phyloP scores from a whole-genome alignment of 2,797 vertebrate species.

The Lepilemur septentrionalis region DNA sequence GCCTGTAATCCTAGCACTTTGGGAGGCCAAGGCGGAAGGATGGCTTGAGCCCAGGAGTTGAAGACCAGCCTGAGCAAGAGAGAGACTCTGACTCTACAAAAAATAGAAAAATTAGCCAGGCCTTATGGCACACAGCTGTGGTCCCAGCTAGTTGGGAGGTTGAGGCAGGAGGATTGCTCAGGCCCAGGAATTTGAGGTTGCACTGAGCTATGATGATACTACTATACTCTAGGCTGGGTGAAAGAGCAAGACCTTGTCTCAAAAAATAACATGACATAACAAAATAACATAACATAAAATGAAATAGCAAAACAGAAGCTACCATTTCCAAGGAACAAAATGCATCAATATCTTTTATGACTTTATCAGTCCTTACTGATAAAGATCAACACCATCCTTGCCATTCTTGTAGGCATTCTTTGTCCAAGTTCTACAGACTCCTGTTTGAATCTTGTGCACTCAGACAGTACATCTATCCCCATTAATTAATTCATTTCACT shows the following conservation, averaged over 20 bases:
- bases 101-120: neutral
- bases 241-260: neutral
- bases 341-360: neutral
- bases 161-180: neutral
- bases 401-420: neutral
- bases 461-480: neutral
- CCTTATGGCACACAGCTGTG: neutral
- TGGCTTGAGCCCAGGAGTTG: neutral
- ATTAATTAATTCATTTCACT: neutral
- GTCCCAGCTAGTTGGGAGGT: neutral
- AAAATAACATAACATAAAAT: too few relatives aligned
- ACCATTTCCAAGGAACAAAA: neutral
- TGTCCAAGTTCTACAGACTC: neutral
- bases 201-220: neutral
- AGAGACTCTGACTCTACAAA: neutral
- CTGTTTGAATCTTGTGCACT: neutral
- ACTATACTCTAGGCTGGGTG: neutral
- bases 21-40: neutral
- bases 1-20: neutral
- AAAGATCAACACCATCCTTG: neutral
- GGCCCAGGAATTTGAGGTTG: neutral
- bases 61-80: neutral
- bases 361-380: neutral
- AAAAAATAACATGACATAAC: neutral
- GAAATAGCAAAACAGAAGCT: neutral